Base-by-base conservation (phyloP, 2,888 invertebrate species). In the Patella ulyssiponensis region DNA sequence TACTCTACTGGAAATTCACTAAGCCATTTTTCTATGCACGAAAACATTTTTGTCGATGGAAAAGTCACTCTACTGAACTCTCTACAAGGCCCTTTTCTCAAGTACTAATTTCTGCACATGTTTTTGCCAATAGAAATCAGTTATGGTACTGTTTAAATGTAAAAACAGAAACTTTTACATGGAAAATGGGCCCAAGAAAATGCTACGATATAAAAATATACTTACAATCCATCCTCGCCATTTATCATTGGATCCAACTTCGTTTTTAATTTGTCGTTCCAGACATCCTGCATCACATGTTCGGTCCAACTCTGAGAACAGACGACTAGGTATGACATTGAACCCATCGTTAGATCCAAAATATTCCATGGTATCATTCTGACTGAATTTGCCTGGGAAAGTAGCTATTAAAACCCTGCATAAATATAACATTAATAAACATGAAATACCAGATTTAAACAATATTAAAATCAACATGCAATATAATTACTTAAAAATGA, bases 341-440 rank as follows among this genome's bases (percentile, higher is more conserved):
- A 83, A 75, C 2, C 82, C 81, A 0, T 81, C 83, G 17, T 73
- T 75, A n/a, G 84, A 81, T 4, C 84, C 82, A 75, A 85, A 86
- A 79, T 88, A 89, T 12, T 83, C 79, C 53, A 76, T 79, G 7
- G 85, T 84, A 54, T 81, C 82, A 73, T 90, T 88, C 20, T 80
- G 79, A 71, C 88, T 84, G 7, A 81, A 79, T 56, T 78, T 76
- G 0, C 75, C 82, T 52, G 73, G 70, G 71, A 87, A 80, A n/a
- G 86, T 83, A n/a, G 85, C 86, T 73, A 87, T 82, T 76, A 88
- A 79, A 52, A 84, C 81, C 79, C 88, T 94, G 94, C 93, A 93
- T 0, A 95, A 69, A 73, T 15, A 73, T 3, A 76, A 93, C 33
- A 52, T 2, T 64, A 17, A 64, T 64, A 17, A 64, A 20, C 14